Percentiles rank a stretch among this genome's conserved stretches.
These are phyloP conservation scores for Oryzias sinensis DNA, from an alignment of 2,797 vertebrate genomes.

Conservation along the genomic window DNA sequence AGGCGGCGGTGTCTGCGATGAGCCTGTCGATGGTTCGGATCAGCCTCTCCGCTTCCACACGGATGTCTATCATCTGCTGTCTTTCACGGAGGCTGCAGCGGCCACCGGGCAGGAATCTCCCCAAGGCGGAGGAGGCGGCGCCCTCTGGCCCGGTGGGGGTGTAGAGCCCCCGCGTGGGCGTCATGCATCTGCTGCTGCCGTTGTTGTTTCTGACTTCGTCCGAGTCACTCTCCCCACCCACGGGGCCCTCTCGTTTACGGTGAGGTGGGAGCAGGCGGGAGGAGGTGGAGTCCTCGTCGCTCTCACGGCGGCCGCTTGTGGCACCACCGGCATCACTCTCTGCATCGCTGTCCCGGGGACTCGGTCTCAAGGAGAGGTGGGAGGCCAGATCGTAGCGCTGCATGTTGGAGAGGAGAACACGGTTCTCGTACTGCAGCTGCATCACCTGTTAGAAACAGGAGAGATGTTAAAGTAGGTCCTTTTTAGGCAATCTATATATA, in stretches of 20 bases:
- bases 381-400: constrained; percentile 93
- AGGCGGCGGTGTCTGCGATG: constrained; percentile 90
- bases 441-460: constrained; percentile 74
- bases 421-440: constrained; percentile 98
- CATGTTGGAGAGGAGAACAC: constrained; percentile 95
- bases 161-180: constrained; percentile 86
- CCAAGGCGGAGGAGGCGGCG: constrained; percentile 55
- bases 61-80: constrained; percentile 97
- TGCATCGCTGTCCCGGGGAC: constrained; percentile 89
- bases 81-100: constrained; percentile 85
- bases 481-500: background rate
- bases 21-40: constrained; percentile 92
- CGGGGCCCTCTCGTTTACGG: constrained; percentile 92
- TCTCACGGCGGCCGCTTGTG: constrained; percentile 80
- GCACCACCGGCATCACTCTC: constrained; percentile 85
- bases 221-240: constrained; percentile 93
- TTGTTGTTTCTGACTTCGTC: constrained; percentile 88
- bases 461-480: background rate
- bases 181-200: constrained; percentile 81
- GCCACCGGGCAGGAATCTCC: constrained; percentile 77
- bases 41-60: constrained; percentile 89
- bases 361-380: constrained; percentile 86
- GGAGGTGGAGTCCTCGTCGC: constrained; percentile 86
- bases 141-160: constrained; percentile 67
- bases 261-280: constrained; percentile 84